A percentile compares a stretch with the other conserved stretches of the same genome.
These are phyloP conservation scores for Xenops minutus DNA, from an alignment of 2,797 vertebrate species.

Conservation along the genomic window DNA sequence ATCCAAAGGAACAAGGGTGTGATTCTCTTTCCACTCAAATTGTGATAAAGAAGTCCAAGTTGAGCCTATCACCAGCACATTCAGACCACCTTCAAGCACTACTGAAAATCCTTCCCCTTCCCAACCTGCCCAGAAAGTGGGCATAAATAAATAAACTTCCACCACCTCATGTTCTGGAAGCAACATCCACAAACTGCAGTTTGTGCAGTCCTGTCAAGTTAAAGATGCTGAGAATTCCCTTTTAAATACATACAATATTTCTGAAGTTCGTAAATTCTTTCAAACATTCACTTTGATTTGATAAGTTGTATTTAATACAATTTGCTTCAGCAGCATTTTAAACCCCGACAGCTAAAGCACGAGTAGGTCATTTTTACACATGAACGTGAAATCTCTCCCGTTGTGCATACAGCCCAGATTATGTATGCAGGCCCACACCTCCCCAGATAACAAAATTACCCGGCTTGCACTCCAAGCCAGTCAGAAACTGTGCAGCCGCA, in stretches of 20 bases:
- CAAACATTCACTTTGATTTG: neutral
- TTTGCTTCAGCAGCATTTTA: neutral
- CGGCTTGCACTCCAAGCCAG: neutral
- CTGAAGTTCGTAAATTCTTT: neutral
- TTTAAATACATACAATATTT: neutral
- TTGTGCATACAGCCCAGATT: neutral
- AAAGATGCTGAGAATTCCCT: neutral
- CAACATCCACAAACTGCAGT: neutral
- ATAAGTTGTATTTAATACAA: neutral
- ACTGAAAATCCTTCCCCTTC: neutral
- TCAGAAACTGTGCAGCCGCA: neutral
- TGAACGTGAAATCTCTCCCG: neutral
- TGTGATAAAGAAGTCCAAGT: neutral
- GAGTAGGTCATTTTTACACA: neutral
- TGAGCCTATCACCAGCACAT: neutral
- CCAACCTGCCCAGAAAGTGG: neutral
- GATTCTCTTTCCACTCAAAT: neutral
- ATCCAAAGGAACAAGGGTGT: neutral
- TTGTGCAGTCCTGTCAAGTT: neutral
- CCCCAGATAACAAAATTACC: neutral
- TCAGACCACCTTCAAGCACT: neutral
- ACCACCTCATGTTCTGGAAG: neutral
- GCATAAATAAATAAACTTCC: neutral
- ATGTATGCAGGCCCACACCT: conserved; percentile 1
- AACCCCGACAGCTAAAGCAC: neutral